These are phyloP conservation scores for Clusia tigrina DNA, from an alignment of 2,888 invertebrate genomes.

Conservation along the genomic window DNA sequence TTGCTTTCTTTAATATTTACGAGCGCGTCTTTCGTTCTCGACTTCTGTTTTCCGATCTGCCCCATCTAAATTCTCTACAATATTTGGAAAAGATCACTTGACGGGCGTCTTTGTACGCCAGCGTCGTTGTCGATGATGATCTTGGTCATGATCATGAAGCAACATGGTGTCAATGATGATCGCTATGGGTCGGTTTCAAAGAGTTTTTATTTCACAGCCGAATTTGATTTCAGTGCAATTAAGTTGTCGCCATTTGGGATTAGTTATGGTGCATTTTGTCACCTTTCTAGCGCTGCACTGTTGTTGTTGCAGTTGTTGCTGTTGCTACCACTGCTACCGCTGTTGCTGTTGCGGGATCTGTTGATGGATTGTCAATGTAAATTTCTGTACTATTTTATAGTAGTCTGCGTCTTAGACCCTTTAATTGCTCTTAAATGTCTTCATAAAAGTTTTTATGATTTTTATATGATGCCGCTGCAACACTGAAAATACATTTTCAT, in stretches of 20 bases:
- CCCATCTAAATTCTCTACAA: not conserved
- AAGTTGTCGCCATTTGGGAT: not conserved
- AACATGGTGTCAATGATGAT: not conserved
- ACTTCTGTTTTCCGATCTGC: not conserved
- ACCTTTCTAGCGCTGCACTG: not conserved
- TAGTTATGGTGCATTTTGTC: not conserved
- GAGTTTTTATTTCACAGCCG: slow-evolving; percentile 6
- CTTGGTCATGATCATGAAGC: not conserved
- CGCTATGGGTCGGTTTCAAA: not conserved
- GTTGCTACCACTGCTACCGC: no score
- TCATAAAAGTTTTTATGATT: slow-evolving; percentile 3
- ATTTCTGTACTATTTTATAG: not conserved
- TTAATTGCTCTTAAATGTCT: not conserved
- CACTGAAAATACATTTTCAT: not conserved
- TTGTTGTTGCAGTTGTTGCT: no score
- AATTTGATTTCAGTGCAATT: slow-evolving; percentile 2
- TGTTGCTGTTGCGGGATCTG: not conserved
- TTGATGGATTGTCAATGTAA: slow-evolving; percentile 6
- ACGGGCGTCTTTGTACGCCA: not conserved
- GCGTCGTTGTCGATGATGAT: not conserved
- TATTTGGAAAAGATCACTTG: not conserved
- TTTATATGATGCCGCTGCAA: not conserved
- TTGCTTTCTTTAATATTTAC: not conserved
- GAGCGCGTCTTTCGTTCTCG: not conserved
- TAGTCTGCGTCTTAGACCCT: not conserved